Conservation (phyloP, 2,888 invertebrate genomes). For the Drosophila mayaguana region DNA sequence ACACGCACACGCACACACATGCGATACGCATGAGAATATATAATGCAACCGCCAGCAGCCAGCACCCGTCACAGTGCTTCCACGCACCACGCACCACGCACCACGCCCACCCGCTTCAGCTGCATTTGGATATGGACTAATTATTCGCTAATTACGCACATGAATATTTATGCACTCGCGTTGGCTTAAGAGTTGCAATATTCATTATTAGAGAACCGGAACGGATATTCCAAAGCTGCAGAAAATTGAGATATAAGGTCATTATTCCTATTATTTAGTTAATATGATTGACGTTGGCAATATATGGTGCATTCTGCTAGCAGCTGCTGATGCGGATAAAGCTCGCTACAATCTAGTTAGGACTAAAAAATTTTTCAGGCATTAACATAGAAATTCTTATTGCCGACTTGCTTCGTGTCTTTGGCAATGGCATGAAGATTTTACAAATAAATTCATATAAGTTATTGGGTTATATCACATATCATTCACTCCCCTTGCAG, state of each 20-base stretch:
- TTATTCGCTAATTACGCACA: slow-evolving; percentile 24
- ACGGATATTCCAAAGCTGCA: neutral
- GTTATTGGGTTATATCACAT: too few species aligned
- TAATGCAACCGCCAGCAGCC: slow-evolving; percentile 39
- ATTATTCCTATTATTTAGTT: neutral
- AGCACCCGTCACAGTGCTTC: neutral
- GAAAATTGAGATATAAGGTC: neutral
- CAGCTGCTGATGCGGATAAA: too few species aligned
- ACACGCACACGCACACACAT: neutral
- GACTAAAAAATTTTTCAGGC: too few species aligned
- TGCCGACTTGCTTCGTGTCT: too few species aligned
- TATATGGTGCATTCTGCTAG: neutral
- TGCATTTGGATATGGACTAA: slow-evolving; percentile 35
- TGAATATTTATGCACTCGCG: slow-evolving; percentile 12
- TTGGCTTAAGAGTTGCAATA: neutral
- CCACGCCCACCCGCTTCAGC: too few species aligned
- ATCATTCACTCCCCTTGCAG: too few species aligned
- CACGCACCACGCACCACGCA: too few species aligned
- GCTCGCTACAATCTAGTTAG: too few species aligned
- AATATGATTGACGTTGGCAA: neutral
- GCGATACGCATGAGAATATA: slow-evolving; percentile 50
- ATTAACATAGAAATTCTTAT: too few species aligned
- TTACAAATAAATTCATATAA: too few species aligned
- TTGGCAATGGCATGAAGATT: too few species aligned
- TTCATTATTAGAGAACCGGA: neutral